phyloP scores from a whole-genome alignment of 2,113 vertebrate species.

The Epinephelus moara region DNA sequence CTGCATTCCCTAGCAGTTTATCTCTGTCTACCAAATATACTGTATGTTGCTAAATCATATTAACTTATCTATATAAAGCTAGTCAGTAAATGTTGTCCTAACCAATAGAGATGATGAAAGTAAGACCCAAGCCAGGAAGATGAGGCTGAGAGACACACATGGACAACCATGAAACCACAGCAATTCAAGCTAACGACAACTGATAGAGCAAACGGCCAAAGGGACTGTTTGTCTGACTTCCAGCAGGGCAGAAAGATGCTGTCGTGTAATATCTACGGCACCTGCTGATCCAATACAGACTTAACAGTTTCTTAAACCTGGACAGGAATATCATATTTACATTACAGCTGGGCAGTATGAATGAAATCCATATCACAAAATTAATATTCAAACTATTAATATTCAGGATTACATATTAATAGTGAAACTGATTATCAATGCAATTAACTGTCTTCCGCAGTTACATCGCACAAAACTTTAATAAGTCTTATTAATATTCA shows the following conservation, averaged over 20 bases:
- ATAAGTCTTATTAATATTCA: too few relatives aligned
- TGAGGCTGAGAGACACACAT: not conserved
- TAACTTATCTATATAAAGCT: not conserved
- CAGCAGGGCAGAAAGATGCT: slow-evolving; percentile 13
- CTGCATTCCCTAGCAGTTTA: not conserved
- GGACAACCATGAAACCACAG: slow-evolving; percentile 1
- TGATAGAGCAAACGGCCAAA: not conserved
- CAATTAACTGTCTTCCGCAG: too few relatives aligned
- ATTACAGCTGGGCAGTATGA: not conserved
- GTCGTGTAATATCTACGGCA: not conserved
- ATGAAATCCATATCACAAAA: not conserved
- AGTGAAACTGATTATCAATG: not conserved
- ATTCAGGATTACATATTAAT: too few relatives aligned
- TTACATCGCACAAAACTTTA: too few relatives aligned
- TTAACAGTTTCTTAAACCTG: not conserved
- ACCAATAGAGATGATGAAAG: not conserved
- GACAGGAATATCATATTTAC: not conserved
- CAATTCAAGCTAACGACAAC: slow-evolving; percentile 3
- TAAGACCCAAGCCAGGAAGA: not conserved
- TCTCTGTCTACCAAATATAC: not conserved
- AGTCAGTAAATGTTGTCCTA: not conserved
- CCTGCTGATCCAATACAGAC: not conserved
- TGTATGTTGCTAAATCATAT: not conserved
- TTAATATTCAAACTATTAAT: not conserved
- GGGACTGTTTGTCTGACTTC: not conserved